Evolutionary conservation across 2,888 invertebrate genomes (phyloP).

Genomic region (Rhagonycha fulva): DNA sequence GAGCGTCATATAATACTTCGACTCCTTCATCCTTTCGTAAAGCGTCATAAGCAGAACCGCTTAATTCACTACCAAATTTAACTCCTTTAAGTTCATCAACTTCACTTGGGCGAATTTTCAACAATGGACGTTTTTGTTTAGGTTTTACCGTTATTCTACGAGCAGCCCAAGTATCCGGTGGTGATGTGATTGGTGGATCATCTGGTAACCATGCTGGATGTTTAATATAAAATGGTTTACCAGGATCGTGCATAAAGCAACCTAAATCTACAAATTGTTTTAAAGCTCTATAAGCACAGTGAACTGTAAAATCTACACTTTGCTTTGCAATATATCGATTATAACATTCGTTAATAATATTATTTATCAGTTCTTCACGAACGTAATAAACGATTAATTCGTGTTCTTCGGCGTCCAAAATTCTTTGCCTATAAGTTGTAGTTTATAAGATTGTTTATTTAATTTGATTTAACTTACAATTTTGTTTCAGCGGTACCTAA

Average conservation of each 20-base stretch:
- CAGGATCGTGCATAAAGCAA: slow-evolving; percentile 58
- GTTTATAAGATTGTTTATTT: not conserved
- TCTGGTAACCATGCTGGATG: slow-evolving; percentile 20
- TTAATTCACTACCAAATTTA: not conserved
- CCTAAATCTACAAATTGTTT: slow-evolving; percentile 56
- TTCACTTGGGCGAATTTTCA: not conserved
- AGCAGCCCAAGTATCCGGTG: slow-evolving; percentile 19
- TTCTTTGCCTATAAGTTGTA: slow-evolving; percentile 43
- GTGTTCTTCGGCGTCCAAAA: slow-evolving; percentile 56
- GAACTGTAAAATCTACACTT: slow-evolving; percentile 50
- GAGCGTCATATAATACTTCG: not conserved
- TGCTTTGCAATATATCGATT: slow-evolving; percentile 55
- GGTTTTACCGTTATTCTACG: slow-evolving; percentile 1
- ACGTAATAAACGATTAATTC: slow-evolving; percentile 55
- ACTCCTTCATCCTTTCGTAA: not conserved
- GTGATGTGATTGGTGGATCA: slow-evolving; percentile 11
- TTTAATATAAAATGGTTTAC: slow-evolving; percentile 54
- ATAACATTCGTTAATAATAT: slow-evolving; percentile 50
- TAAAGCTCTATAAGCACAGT: slow-evolving; percentile 57
- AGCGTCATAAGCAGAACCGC: not conserved
- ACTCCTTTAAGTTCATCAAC: not conserved
- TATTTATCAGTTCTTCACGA: slow-evolving; percentile 56
- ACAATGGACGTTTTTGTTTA: not conserved
- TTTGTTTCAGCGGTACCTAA: not conserved
- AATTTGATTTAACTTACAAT: not conserved